Evolutionary conservation across 2,113 vertebrate genomes (phyloP).

Genomic region (Hemichromis elongatus): DNA sequence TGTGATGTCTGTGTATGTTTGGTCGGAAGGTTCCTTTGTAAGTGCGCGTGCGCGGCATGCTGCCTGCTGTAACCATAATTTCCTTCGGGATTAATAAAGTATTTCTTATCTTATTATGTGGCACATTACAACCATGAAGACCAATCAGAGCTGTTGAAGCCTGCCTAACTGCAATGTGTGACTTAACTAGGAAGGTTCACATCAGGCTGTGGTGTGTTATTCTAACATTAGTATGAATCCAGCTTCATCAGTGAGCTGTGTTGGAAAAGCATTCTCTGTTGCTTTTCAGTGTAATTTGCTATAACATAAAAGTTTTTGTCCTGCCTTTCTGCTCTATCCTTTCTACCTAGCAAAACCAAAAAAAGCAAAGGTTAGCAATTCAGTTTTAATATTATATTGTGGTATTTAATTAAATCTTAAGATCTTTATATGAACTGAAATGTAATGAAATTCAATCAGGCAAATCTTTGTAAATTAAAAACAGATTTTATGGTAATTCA

Average conservation of each 20-base stretch:
- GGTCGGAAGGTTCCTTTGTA: no score
- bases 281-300: not conserved
- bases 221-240: not conserved
- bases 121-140: not conserved
- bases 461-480: not conserved
- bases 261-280: not conserved
- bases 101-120: no score
- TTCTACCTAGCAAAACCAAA: not conserved
- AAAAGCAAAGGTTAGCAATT: not conserved
- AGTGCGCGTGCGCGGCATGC: no score
- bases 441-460: not conserved
- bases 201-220: rapidly evolving
- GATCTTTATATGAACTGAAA: not conserved
- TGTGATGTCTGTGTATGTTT: no score
- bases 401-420: not conserved
- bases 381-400: not conserved
- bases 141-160: not conserved
- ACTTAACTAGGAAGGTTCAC: not conserved
- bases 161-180: not conserved
- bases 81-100: no score
- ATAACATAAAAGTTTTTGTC: not conserved
- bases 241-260: not conserved
- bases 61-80: no score
- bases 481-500: not conserved
- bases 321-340: not conserved